Conservation (phyloP, 2,797 vertebrate species). For the Lagorchestes hirsutus region DNA sequence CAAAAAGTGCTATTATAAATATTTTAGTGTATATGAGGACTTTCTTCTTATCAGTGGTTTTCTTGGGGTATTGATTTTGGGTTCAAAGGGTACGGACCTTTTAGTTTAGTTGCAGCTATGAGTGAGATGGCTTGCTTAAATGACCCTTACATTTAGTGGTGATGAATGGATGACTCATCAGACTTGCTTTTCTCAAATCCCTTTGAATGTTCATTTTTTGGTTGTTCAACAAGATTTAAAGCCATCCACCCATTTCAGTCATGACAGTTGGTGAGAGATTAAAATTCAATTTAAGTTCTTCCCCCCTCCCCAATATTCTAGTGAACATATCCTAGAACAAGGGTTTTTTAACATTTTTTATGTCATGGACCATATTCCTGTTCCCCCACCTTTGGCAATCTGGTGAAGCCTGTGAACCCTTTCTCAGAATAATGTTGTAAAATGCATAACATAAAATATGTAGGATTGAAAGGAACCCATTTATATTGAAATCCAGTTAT, state of each 20-base stretch:
- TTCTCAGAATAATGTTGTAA: neutral
- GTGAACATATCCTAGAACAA: neutral
- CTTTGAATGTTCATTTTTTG: neutral
- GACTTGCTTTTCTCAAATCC: neutral
- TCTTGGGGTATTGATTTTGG: no score
- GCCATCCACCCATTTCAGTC: neutral
- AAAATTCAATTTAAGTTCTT: neutral
- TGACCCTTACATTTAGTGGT: neutral
- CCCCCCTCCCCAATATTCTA: neutral
- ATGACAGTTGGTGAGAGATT: neutral
- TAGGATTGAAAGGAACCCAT: neutral
- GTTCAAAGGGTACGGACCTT: no score
- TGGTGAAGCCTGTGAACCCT: neutral
- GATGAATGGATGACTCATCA: neutral
- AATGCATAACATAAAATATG: neutral
- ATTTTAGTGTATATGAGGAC: no score
- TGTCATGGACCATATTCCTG: neutral
- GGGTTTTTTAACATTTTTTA: neutral
- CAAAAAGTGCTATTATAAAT: no score
- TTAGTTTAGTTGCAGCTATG: neutral
- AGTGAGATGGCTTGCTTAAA: neutral
- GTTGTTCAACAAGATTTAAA: neutral
- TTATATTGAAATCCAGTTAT: neutral
- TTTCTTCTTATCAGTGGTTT: no score
- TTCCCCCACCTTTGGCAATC: neutral